Evolutionary conservation across 2,888 invertebrate species (phyloP), one percentile per base, ranked within the genome.

Genomic region (Phytoseiulus persimilis): DNA sequence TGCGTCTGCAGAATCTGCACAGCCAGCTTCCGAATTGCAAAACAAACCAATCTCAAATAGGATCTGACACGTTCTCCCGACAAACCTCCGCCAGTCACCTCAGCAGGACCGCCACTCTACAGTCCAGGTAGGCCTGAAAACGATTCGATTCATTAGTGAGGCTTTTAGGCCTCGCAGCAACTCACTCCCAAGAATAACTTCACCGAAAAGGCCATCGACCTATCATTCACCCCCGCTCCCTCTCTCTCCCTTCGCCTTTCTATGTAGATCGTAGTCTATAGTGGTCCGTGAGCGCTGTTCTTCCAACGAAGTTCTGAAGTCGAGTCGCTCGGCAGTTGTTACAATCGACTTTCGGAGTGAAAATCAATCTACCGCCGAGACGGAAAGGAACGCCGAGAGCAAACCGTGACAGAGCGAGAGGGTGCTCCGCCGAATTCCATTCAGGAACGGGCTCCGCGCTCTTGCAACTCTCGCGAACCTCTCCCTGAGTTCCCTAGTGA

Each of bases 1-100:
- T 87, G 45, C 87, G 87, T 45, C 33, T 87, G 87, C 87, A 32
- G 11, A 45, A 87, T 45, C 32, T 87, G 28, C 87, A 87, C 11
- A n/a, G 33, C 45, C 87, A 87, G n/a, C n/a, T 32, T 87, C 87
- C 32, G n/a, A 33, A 87, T 28, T 39, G 87, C 87, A 45, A 45
- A 87, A 65, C 65, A 65, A 87, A 45, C 39, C 32, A 87, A 45
- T 33, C 87, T 33, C 87, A 87, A 28, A 31, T 87, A n/a, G 87
- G 87, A 45, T 87, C 87, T 33, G 87, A 45, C 87, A 32, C 87
- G 32, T 87, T 87, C 87, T 87, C 87, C 45, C 87, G 87, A 87
- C 87, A 87, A 45, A 87, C 87, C 87, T 87, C 87, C 87, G 87
- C 87, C 87, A 87, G 87, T 45, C 87, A 87, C 87, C 87, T 87